Conservation (phyloP, 2,113 vertebrate genomes). For the Bothrops jararaca region DNA sequence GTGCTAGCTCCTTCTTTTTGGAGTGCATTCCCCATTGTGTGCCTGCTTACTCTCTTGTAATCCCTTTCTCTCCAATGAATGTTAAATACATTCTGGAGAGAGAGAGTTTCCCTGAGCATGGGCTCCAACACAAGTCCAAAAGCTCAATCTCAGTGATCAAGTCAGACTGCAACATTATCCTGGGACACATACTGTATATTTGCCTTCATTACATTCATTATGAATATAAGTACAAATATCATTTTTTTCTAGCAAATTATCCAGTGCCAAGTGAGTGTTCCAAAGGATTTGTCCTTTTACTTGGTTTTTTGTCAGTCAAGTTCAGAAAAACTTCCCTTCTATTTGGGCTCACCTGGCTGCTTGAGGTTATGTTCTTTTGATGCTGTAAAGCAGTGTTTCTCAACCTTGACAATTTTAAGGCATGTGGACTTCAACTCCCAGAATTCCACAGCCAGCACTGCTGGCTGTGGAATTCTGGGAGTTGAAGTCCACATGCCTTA, state of each 20-base stretch:
- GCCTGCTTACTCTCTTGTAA: background rate
- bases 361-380: background rate
- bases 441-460: too few species aligned
- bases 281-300: background rate
- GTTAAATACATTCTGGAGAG: background rate
- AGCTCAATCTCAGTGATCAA: background rate
- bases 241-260: background rate
- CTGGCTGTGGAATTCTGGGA: too few species aligned
- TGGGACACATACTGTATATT: background rate
- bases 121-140: background rate
- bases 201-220: background rate
- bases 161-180: background rate
- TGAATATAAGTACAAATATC: background rate
- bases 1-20: background rate
- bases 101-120: background rate
- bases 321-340: background rate
- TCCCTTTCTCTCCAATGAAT: background rate
- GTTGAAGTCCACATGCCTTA: too few species aligned
- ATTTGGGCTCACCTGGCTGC: background rate
- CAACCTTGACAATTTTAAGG: too few species aligned
- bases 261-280: background rate
- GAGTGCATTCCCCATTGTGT: background rate
- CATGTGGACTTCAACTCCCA: too few species aligned
- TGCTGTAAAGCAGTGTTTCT: background rate
- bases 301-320: background rate